Conservation (phyloP, 2,113 vertebrate genomes). For the Myotis brandtii region DNA sequence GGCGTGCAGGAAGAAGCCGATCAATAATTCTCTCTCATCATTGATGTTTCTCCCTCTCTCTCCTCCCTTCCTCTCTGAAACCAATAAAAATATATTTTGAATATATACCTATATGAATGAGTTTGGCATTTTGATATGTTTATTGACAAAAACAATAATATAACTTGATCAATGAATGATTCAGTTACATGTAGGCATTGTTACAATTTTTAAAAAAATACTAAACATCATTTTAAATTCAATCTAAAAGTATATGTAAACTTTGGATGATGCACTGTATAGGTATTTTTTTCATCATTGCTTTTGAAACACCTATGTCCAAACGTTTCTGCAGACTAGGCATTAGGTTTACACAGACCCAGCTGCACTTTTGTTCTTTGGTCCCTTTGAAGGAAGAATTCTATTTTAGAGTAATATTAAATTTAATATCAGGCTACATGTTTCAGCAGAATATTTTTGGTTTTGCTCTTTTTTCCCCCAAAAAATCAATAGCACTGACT, state of each 20-base stretch:
- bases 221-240: neutral
- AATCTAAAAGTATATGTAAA: neutral
- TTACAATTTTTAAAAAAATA: neutral
- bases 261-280: neutral
- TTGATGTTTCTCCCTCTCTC: too few relatives aligned
- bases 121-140: neutral
- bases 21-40: too few relatives aligned
- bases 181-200: neutral
- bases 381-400: neutral
- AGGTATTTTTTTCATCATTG: neutral
- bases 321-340: neutral
- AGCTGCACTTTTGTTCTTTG: neutral
- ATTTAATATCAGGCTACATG: neutral
- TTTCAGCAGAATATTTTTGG: neutral
- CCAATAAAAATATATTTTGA: too few relatives aligned
- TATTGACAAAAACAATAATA: neutral
- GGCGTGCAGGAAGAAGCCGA: too few relatives aligned
- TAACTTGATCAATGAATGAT: neutral
- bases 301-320: neutral
- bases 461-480: too few relatives aligned
- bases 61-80: too few relatives aligned
- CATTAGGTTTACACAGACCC: neutral
- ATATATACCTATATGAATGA: neutral
- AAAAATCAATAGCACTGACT: neutral
- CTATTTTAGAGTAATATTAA: constrained; percentile 1